Evolutionary conservation across 2,888 invertebrate species (phyloP), one percentile per base, ranked within the genome.

Genomic region (Hemithea aestivaria): DNA sequence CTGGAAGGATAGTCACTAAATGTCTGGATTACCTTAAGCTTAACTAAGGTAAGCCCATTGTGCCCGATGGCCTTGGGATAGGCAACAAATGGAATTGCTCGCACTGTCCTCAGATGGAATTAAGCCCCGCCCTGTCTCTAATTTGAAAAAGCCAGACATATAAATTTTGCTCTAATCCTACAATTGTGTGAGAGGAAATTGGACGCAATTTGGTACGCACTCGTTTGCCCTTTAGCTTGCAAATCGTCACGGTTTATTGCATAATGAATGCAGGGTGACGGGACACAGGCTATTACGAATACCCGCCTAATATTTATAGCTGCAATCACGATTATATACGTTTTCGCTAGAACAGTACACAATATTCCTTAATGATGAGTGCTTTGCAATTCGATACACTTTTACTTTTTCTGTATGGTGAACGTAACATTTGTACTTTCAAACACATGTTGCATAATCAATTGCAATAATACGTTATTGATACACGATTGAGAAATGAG

Each of bases 81-180:
- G 53, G 62, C 66, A 62, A 72, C 74, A 71, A 77, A 78, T 70
- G 64, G 63, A 64, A 63, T 58, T 53, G 65, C 64, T 58, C 60
- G 62, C 66, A 64, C 39, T 52, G 57, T 65, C 69, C 71, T 71
- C 73, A 74, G 71, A 68, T 68, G 61, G 65, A 62, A 74, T 74
- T 73, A 79, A 77, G 65, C 69, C 62, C 64, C 51, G 46, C 61
- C 66, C 66, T 65, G 62, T 58, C 60, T 73, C 74, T 83, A 81
- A 83, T 82, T 83, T 73, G 81, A 81, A 83, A 84, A 81, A 80
- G 79, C 80, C 82, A 84, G 84, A 84, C 84, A 58, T 73, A 84
- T 85, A 83, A 85, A 84, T 85, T 84, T 70, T 49, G 56, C 65
- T 66, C 68, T 84, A 84, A 84, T 81, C 83, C 83, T 66, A 62